phyloP scores from a whole-genome alignment of 1,140 invertebrate genomes.

The Thaumatotibia leucotreta region DNA sequence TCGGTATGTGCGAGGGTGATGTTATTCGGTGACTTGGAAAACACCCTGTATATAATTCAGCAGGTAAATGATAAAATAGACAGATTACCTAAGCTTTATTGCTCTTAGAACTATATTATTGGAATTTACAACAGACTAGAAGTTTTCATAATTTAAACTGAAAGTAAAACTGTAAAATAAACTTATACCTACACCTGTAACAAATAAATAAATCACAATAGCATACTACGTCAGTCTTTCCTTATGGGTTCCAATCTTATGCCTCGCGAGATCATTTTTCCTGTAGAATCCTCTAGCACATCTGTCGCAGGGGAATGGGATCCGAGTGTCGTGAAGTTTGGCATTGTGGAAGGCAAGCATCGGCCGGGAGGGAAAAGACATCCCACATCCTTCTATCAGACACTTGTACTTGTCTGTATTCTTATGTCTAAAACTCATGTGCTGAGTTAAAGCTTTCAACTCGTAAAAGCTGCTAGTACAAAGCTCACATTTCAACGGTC shows the following conservation, averaged over 20 bases:
- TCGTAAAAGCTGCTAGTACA: slow-evolving; percentile 63
- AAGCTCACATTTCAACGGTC: slow-evolving; percentile 79
- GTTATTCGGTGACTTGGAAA: too few species aligned
- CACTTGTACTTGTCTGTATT: slow-evolving; percentile 56
- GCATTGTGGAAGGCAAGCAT: slow-evolving; percentile 53
- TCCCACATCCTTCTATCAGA: slow-evolving; percentile 38
- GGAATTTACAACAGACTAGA: neutral
- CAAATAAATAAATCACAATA: neutral
- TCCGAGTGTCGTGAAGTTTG: slow-evolving; percentile 40
- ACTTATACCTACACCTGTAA: neutral
- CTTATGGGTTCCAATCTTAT: slow-evolving; percentile 50
- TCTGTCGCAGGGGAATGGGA: slow-evolving; percentile 48
- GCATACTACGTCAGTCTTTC: slow-evolving; percentile 28
- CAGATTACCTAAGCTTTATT: neutral
- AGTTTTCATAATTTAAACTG: neutral
- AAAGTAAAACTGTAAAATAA: neutral
- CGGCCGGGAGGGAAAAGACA: slow-evolving; percentile 41
- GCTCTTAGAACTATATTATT: neutral
- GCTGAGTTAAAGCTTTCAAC: slow-evolving; percentile 38
- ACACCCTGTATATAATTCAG: too few species aligned
- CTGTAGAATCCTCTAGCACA: slow-evolving; percentile 59
- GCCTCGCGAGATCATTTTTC: slow-evolving; percentile 53
- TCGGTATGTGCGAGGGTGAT: too few species aligned
- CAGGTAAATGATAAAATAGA: neutral
- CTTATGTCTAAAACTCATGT: slow-evolving; percentile 54